Evolutionary conservation across 2,888 invertebrate genomes (phyloP).

Genomic region (Cyrtodaria siliqua): DNA sequence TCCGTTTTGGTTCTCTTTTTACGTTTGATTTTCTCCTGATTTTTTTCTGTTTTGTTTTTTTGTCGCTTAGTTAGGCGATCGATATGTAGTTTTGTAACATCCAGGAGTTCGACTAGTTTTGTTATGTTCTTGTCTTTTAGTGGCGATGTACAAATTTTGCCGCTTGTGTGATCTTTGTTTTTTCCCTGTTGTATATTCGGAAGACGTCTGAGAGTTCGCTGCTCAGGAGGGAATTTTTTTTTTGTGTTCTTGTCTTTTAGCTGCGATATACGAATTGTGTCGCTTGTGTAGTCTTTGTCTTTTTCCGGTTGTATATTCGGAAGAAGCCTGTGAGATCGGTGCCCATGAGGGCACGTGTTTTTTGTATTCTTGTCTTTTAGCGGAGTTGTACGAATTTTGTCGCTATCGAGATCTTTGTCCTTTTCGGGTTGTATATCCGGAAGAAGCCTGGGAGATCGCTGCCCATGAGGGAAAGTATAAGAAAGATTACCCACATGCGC

Average conservation of each 20-base stretch:
- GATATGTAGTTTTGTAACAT: too few relatives aligned
- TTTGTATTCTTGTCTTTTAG: background rate
- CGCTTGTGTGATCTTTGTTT: background rate
- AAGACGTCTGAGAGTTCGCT: constrained; percentile 33
- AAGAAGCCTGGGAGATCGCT: constrained; percentile 34
- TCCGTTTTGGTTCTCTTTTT: constrained; percentile 30
- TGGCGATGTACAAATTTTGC: background rate
- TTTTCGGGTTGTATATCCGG: constrained; percentile 40
- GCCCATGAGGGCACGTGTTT: constrained; percentile 28
- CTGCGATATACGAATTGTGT: background rate
- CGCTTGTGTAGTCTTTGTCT: constrained; percentile 10
- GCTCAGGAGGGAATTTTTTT: constrained; percentile 27
- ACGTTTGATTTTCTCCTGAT: constrained; percentile 6
- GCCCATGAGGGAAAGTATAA: constrained; percentile 35
- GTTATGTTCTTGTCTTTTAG: constrained; percentile 1
- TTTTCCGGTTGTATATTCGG: constrained; percentile 40
- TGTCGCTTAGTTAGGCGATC: background rate
- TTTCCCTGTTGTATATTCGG: constrained; percentile 39
- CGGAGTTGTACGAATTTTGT: background rate
- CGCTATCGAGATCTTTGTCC: constrained; percentile 11
- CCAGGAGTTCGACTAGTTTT: background rate
- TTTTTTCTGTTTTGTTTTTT: background rate
- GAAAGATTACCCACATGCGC: constrained; percentile 7
- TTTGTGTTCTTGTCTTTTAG: background rate
- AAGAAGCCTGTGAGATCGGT: constrained; percentile 32